Base-by-base conservation (phyloP, 2,888 invertebrate genomes). In the Drosophila robusta region DNA sequence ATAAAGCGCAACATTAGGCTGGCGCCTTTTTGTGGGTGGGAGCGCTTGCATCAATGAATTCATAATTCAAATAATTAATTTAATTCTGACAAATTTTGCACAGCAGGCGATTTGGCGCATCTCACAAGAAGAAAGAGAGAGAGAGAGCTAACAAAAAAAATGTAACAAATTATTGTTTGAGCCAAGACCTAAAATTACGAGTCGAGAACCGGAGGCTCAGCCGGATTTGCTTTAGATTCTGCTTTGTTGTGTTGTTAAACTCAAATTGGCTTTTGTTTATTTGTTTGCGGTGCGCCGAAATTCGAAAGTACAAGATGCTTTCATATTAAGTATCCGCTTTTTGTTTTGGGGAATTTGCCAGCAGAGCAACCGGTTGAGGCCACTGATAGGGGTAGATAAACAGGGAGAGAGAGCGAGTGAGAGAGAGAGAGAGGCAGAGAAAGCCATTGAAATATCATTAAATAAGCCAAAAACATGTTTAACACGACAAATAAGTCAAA, bases 241-340 rank as follows among this genome's bases (percentile, higher is more conserved):
- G 64, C 12, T 47, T 52, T 38, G 26, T 38, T 51, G 2, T 55
- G 60, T 24, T 34, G 9, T 34, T 34, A 4, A 12, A 34, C 11
- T 44, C 8, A 22, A 22, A 18, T 41, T 3, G 41, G 4, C 3
- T 12, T 52, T 32, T 34, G 22, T 42, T 42, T n/a, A 24, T 44
- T 24, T 24, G 7, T 45, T 52, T 16, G 7, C 44, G 44, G 14
- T 54, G 18, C 18, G 18, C 29, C 14, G 14, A 74, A 61, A 72
- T 83, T 74, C 69, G 87, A 83, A 83, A 83, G 87, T 80, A 87
- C 84, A 66, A 70, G 69, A 71, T 78, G 79, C 87, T 87, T 84
- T 84, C 85, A 58, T 74, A 68, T 75, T 57, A 71, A 56, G 70
- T 52, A 82, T 82, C 80, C 70, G 70, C 56, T 75, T 29, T 29